phyloP scores from a whole-genome alignment of 2,797 vertebrate genomes.

The Myotis myotis region DNA sequence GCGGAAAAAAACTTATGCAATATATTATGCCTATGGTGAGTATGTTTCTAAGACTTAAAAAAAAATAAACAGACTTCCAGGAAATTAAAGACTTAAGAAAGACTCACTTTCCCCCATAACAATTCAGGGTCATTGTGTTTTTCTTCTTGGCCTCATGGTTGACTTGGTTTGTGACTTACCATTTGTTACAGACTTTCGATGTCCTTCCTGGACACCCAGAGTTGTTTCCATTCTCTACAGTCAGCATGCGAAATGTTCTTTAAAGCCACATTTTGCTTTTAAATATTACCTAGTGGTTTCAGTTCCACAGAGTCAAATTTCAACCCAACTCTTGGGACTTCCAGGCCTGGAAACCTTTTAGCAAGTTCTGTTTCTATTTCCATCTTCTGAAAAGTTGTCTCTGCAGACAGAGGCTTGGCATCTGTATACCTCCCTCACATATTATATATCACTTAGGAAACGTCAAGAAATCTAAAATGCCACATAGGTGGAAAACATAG shows the following conservation, averaged over 20 bases:
- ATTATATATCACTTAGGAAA: slow-evolving; percentile 39
- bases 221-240: slow-evolving; percentile 48
- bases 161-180: slow-evolving; percentile 29
- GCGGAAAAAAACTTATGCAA: background rate
- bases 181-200: slow-evolving; percentile 43
- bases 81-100: slow-evolving; percentile 32
- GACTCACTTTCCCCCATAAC: background rate
- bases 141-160: background rate
- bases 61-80: background rate
- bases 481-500: background rate
- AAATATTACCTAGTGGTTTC: slow-evolving; percentile 52
- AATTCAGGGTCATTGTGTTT: background rate
- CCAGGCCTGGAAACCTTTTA: slow-evolving; percentile 58
- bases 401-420: slow-evolving; percentile 63
- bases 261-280: slow-evolving; percentile 68
- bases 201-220: slow-evolving; percentile 38
- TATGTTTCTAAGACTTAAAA: slow-evolving; percentile 4
- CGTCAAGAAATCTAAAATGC: slow-evolving; percentile 17
- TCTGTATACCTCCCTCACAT: background rate
- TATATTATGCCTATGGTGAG: background rate
- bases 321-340: slow-evolving; percentile 31
- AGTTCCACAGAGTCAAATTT: slow-evolving; percentile 49
- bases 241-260: slow-evolving; percentile 52
- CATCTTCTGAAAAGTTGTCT: slow-evolving; percentile 59
- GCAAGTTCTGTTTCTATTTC: slow-evolving; percentile 58